These are phyloP conservation scores for Nannoperca obscura DNA, from an alignment of 2,797 vertebrate species.

Conservation along the genomic window DNA sequence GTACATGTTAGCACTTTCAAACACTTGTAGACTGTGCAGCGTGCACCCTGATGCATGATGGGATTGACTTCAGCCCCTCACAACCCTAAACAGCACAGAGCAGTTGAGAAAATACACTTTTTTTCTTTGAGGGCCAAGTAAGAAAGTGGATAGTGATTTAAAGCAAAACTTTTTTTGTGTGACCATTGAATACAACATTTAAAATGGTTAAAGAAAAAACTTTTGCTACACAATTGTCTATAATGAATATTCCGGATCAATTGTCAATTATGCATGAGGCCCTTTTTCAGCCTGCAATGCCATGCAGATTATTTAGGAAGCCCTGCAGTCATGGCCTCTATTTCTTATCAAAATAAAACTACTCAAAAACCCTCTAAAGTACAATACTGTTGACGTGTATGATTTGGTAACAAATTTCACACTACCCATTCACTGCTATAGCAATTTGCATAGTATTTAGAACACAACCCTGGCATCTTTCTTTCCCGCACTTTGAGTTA, in stretches of 20 bases:
- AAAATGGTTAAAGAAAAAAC: background rate
- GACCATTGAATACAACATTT: background rate
- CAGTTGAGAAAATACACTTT: background rate
- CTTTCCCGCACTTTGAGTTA: background rate
- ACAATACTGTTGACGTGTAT: background rate
- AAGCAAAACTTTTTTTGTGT: too few relatives aligned
- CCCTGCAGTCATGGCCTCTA: background rate
- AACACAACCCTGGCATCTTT: background rate
- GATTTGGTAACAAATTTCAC: background rate
- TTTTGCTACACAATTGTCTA: background rate
- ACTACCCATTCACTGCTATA: background rate
- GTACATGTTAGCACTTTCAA: background rate
- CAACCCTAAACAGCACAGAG: background rate
- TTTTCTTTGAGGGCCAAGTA: background rate
- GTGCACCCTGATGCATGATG: too few relatives aligned
- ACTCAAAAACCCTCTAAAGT: background rate
- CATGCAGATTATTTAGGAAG: background rate
- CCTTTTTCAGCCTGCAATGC: background rate
- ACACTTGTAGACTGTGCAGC: background rate
- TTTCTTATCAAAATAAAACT: background rate
- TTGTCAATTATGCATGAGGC: background rate
- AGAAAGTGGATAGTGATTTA: background rate
- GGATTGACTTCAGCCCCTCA: background rate
- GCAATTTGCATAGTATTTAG: background rate
- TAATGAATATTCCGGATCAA: background rate